Evolutionary conservation across 2,113 vertebrate species (phyloP), one percentile per base, ranked within the genome.

Genomic region (Galbula dea): DNA sequence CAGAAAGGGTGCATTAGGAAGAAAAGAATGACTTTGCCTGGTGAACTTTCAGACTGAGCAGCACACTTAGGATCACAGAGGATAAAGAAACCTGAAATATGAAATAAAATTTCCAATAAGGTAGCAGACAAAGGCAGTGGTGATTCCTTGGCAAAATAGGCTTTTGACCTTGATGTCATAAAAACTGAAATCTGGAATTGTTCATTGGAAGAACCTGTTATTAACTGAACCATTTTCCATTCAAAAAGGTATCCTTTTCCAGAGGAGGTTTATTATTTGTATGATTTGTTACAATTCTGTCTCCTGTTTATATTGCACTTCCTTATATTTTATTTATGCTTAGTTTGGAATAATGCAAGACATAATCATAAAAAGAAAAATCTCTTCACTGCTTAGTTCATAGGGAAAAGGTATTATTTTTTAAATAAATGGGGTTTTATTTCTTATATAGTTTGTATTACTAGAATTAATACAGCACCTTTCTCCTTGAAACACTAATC

Each of bases 71-170:
- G 80, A 94, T 93, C 92, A 86, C 37, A 59, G 68, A 91, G 93
- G 90, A 96, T 97, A 84, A 95, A 97, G 95, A 66, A 26, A 71
- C 54, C 73, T 93, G 78, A 86, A 88, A 97, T 83, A 86, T 39
- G 78, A 95, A 97, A 94, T 94, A 82, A 85, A 88, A 96, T 92
- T 95, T 96, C 63, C 90, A 88, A 49, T 97, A 93, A 95, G 72
- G 88, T 95, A 93, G 85, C 65, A 68, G 78, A 94, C 85, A 93
- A 86, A 96, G 49, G 34, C 8, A 3, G 48, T 89, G 55, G 20
- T 85, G 78, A 90, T 87, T 87, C 46, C 76, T 91, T 23, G 0
- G 32, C 65, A 96, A 96, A 94, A 89, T 30, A 83, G 81, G 24
- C 51, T 49, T 94, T 93, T 73, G 91, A 68, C 76, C 71, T 93